These are phyloP conservation scores for Apogon hyalosoma DNA, from an alignment of 2,797 vertebrate species.

Conservation along the genomic window DNA sequence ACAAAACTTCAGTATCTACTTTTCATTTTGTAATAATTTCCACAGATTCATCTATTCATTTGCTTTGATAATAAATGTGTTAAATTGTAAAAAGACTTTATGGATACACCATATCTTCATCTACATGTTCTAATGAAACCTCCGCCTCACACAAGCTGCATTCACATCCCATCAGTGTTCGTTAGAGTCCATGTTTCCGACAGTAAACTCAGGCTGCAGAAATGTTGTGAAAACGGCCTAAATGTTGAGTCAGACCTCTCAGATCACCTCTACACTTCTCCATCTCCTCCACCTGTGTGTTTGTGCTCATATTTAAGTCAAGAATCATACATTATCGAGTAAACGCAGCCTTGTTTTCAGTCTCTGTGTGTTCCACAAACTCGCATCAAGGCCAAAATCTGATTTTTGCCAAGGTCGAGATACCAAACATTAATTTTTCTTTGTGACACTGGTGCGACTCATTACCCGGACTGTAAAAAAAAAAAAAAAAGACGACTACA, in stretches of 20 bases:
- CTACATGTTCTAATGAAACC: too few species aligned
- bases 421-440: slow-evolving; percentile 42
- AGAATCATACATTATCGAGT: background rate
- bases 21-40: too few species aligned
- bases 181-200: too few species aligned
- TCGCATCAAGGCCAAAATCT: slow-evolving; percentile 34
- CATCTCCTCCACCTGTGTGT: background rate
- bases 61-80: too few species aligned
- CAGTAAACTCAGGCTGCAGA: too few species aligned
- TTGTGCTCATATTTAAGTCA: background rate
- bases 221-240: background rate
- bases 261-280: too few species aligned
- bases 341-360: background rate
- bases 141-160: too few species aligned
- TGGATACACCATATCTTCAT: too few species aligned
- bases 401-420: slow-evolving; percentile 36
- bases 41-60: too few species aligned
- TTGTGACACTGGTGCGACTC: slow-evolving; percentile 29
- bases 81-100: too few species aligned
- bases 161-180: too few species aligned
- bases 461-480: slow-evolving; percentile 1
- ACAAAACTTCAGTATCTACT: too few species aligned
- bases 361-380: slow-evolving; percentile 8
- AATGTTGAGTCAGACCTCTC: background rate
- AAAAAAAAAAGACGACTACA: background rate